A percentile compares a stretch with the other conserved stretches of the same genome.
Evolutionary conservation across 2,797 vertebrate genomes (phyloP).

Genomic region (Halcyon chelicuti): DNA sequence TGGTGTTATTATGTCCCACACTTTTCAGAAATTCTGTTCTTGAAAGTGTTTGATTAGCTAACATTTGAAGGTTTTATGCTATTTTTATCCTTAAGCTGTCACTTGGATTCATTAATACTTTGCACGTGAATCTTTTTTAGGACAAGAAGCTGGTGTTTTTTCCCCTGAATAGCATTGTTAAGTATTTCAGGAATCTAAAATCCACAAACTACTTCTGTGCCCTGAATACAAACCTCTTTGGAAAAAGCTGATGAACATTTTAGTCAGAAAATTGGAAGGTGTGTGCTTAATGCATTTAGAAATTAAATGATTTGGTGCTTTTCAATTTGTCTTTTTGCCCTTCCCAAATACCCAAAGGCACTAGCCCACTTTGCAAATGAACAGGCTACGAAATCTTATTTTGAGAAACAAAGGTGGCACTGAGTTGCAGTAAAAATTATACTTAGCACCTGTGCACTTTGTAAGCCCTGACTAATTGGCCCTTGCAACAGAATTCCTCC

Average conservation of each 20-base stretch:
- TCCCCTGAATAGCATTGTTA: slow-evolving; percentile 17
- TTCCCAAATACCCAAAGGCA: slow-evolving; percentile 73
- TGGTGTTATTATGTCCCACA: not conserved
- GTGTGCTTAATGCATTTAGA: slow-evolving; percentile 44
- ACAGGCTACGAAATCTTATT: slow-evolving; percentile 61
- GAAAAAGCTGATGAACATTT: slow-evolving; percentile 49
- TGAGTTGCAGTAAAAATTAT: not conserved
- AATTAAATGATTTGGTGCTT: slow-evolving; percentile 67
- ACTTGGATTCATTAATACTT: slow-evolving; percentile 40
- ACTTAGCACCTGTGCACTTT: not conserved
- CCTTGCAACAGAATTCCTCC: not conserved
- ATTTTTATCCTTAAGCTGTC: slow-evolving; percentile 45
- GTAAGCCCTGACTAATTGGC: slow-evolving; percentile 1
- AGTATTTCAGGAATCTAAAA: slow-evolving; percentile 68
- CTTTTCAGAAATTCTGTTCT: not conserved
- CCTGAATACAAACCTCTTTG: slow-evolving; percentile 69
- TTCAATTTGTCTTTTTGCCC: slow-evolving; percentile 72
- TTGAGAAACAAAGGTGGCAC: slow-evolving; percentile 66
- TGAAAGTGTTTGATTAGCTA: not conserved
- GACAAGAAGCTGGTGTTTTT: slow-evolving; percentile 47
- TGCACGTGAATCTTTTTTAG: slow-evolving; percentile 29
- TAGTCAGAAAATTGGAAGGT: slow-evolving; percentile 51
- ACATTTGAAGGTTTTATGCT: not conserved
- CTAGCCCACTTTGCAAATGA: slow-evolving; percentile 72
- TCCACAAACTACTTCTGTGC: slow-evolving; percentile 59